Conservation (phyloP, 2,797 vertebrate species). For the Manis javanica region DNA sequence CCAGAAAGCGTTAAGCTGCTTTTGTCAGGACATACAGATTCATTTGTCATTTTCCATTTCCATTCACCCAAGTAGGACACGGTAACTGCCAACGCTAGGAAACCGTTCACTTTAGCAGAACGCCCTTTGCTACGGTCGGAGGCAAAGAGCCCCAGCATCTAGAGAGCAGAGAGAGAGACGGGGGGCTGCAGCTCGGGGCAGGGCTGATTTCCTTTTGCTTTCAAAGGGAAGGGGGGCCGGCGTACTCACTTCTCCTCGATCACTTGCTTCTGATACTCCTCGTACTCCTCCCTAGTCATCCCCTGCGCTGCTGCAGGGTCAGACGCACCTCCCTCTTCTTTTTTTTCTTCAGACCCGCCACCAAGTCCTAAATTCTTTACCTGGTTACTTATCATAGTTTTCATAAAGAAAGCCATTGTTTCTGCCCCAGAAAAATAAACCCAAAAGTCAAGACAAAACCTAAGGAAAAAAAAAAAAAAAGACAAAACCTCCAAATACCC, state of each 20-base stretch:
- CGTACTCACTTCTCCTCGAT: constrained; percentile 98
- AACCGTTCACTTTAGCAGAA: background rate
- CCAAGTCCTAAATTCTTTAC: constrained; percentile 96
- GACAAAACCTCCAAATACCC: constrained; percentile 25
- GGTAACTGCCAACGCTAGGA: no score
- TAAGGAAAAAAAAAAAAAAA: background rate
- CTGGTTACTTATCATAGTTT: constrained; percentile 96
- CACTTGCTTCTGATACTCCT: constrained; percentile 97
- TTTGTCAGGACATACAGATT: background rate
- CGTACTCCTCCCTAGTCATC: constrained; percentile 98
- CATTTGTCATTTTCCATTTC: background rate
- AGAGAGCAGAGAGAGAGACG: background rate
- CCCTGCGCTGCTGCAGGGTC: constrained; percentile 95
- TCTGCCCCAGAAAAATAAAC: constrained; percentile 66
- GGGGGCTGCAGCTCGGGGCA: accelerated
- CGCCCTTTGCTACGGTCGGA: background rate
- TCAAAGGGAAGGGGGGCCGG: background rate
- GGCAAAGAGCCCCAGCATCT: background rate
- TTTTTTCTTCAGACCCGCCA: constrained; percentile 93
- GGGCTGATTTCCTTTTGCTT: background rate
- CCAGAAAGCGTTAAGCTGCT: background rate
- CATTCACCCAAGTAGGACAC: background rate
- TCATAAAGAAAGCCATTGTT: constrained; percentile 96
- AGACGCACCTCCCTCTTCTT: constrained; percentile 90
- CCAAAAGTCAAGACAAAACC: background rate